Percentiles rank a stretch among this genome's conserved stretches.
phyloP scores from a whole-genome alignment of 1,140 invertebrate genomes.

The Glomeris maerens region DNA sequence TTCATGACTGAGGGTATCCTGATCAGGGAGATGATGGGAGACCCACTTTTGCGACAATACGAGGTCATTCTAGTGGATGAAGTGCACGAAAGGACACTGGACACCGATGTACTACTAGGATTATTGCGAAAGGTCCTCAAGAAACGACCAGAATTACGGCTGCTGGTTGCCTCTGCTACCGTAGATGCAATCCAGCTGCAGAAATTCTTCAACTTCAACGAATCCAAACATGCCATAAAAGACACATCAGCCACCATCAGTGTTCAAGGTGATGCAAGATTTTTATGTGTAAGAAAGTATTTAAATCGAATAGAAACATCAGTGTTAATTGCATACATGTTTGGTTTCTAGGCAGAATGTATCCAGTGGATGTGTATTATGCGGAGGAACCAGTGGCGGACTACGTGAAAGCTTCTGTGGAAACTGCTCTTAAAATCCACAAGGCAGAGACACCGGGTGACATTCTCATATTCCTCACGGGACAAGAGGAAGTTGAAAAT shows the following conservation, averaged over 20 bases:
- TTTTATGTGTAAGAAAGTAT: neutral
- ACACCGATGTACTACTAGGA: conserved; percentile 89
- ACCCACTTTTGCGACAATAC: conserved; percentile 80
- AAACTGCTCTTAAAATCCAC: conserved; percentile 82
- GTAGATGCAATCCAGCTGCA: conserved; percentile 75
- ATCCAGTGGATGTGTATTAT: conserved; percentile 80
- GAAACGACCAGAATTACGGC: conserved; percentile 66
- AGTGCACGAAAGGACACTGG: conserved; percentile 82
- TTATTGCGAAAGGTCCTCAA: conserved; percentile 81
- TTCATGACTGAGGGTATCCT: conserved; percentile 94
- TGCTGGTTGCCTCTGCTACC: conserved; percentile 90
- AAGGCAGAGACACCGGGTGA: conserved; percentile 64
- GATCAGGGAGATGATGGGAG: conserved; percentile 83
- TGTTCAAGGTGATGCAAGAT: conserved; percentile 40
- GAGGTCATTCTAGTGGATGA: conserved; percentile 88
- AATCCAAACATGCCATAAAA: conserved; percentile 32
- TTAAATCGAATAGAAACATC: neutral
- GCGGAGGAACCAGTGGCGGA: conserved; percentile 69
- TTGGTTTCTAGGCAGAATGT: conserved; percentile 56
- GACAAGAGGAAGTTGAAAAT: conserved; percentile 76
- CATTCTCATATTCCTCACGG: conserved; percentile 85
- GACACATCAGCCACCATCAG: conserved; percentile 69
- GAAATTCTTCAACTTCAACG: conserved; percentile 74
- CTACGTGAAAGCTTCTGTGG: conserved; percentile 74
- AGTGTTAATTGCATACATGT: too few species aligned